Evolutionary conservation across 2,888 invertebrate genomes (phyloP).

Genomic region (Embidobia sp.): DNA sequence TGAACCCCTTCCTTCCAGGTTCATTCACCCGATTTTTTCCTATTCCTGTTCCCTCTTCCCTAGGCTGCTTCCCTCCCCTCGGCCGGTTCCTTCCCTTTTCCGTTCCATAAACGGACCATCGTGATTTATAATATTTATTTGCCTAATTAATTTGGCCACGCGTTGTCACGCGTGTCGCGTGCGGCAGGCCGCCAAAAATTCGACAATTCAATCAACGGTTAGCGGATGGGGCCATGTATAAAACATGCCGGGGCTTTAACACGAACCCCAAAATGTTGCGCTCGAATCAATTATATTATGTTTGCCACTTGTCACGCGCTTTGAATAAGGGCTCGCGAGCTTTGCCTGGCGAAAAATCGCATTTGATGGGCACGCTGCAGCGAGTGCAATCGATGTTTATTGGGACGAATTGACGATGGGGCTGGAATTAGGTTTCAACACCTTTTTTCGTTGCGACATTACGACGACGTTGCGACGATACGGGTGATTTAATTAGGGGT

Average conservation of each 20-base stretch:
- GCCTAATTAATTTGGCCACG: conserved; percentile 32
- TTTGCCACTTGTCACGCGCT: conserved; percentile 18
- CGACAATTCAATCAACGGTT: neutral
- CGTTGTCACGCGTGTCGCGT: neutral
- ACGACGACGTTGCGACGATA: too few species aligned
- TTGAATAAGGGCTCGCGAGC: conserved; percentile 11
- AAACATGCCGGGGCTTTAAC: too few species aligned
- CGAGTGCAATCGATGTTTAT: too few species aligned
- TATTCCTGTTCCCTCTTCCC: conserved; percentile 52
- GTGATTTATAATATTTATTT: conserved; percentile 51
- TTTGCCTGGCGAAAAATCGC: conserved; percentile 4
- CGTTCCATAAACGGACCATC: conserved; percentile 29
- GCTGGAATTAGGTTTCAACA: too few species aligned
- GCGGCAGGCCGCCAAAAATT: conserved; percentile 3
- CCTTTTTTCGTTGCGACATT: too few species aligned
- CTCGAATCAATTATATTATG: conserved; percentile 38
- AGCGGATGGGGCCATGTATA: too few species aligned
- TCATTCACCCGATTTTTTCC: conserved; percentile 64
- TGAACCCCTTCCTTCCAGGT: conserved; percentile 64
- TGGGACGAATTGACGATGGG: too few species aligned
- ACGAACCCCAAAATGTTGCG: conserved; percentile 9
- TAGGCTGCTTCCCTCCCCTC: conserved; percentile 1
- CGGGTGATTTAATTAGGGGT: too few species aligned
- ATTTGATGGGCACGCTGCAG: too few species aligned
- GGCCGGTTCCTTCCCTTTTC: conserved; percentile 23